Base-by-base conservation (phyloP, 2,888 invertebrate species). In the Andrena marginata region DNA sequence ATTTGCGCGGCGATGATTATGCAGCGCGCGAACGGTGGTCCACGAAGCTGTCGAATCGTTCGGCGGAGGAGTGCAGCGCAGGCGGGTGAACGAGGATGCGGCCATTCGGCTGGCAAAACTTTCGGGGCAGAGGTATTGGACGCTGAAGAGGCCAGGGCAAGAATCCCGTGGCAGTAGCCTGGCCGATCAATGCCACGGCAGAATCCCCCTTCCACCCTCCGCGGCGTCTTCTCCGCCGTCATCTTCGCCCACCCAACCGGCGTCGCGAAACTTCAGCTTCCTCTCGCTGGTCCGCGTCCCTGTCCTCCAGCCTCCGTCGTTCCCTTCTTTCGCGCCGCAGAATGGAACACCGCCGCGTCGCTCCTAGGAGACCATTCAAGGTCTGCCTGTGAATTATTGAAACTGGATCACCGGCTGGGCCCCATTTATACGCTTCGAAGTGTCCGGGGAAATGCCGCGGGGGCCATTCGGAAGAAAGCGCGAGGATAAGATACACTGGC, bases 171-270 rank as follows among this genome's bases (percentile, higher is more conserved):
- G 78, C 65, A 78, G 69, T 65, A 63, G 77, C 78, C 74, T 82
- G 79, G 77, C 70, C 89, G 89, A 89, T 89, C 89, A 89, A 89
- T 89, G 89, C 88, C 78, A 77, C 77, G 87, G 77, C 86, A 72
- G 78, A 16, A 42, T 42, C 13, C 77, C 85, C 73, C 71, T 56
- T 49, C 60, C 49, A 56, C 51, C 26, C 64, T 48, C 51, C 10
- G 20, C 64, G 51, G 35, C 26, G 3, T 49, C 69, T 8, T 51
- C 80, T 26, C 49, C 69, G n/a, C 70, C 80, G 65, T 77, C 83
- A 77, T 67, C 77, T 70, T 77, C 75, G 5, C 51, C 51, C 84
- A 62, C 33, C 80, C 80, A 51, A 77, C 65, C 76, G 65, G 56
- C 75, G 67, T 80, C 75, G 72, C 70, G 60, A 68, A 82, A 80